Evolutionary conservation across 2,797 vertebrate genomes (phyloP).

Genomic region (Trachurus trachurus): DNA sequence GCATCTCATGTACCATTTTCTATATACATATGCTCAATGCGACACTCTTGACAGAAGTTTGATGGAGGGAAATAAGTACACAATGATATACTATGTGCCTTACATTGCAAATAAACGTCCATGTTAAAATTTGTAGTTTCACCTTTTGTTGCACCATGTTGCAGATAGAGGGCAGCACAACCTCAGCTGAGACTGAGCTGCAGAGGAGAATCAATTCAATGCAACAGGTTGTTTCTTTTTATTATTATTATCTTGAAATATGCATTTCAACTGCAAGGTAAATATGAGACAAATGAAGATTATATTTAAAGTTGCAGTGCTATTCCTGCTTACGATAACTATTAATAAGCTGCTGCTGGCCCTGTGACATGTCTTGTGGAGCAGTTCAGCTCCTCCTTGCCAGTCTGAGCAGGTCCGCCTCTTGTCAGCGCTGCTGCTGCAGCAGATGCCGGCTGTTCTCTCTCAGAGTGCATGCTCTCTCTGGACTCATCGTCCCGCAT

Average conservation of each 20-base stretch:
- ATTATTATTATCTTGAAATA: neutral
- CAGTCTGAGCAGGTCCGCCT: conserved; percentile 59
- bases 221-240: conserved; percentile 9
- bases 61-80: neutral
- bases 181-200: neutral
- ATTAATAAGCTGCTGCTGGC: neutral
- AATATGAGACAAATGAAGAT: neutral
- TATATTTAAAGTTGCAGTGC: neutral
- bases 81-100: conserved; percentile 71
- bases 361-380: neutral
- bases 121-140: neutral
- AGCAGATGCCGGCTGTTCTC: conserved; percentile 62
- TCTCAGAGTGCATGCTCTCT: conserved; percentile 10
- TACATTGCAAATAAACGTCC: conserved; percentile 65
- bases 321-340: too few species aligned
- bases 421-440: conserved; percentile 54
- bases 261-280: neutral
- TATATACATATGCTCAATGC: neutral
- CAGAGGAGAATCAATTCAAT: neutral
- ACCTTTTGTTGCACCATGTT: neutral
- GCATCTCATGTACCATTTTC: conserved; percentile 4
- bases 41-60: neutral
- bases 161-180: conserved; percentile 60
- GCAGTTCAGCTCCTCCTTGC: conserved; percentile 67
- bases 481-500: conserved; percentile 5